Percentiles rank a stretch among this genome's conserved stretches.
Conservation (phyloP, 2,797 vertebrate genomes). For the Myripristis murdjan region DNA sequence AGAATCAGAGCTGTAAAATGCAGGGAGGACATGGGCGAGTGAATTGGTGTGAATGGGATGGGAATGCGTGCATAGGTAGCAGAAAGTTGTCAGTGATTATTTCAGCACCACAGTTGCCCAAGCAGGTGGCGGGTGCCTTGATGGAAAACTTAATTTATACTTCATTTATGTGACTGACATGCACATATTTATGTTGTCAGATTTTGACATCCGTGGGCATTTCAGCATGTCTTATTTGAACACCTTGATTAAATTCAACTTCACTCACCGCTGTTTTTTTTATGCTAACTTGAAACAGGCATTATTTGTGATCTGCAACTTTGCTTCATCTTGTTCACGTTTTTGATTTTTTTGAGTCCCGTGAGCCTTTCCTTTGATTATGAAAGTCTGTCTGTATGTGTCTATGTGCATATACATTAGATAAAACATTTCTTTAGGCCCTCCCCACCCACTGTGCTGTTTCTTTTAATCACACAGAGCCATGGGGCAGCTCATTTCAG, state of each 20-base stretch:
- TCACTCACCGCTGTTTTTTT: background rate
- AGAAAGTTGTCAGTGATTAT: constrained; percentile 40
- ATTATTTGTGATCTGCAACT: background rate
- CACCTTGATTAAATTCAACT: background rate
- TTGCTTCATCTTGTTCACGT: constrained; percentile 4
- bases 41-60: constrained; percentile 33
- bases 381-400: too few species aligned
- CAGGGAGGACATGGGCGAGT: constrained; percentile 52
- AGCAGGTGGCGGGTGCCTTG: constrained; percentile 4
- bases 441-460: background rate
- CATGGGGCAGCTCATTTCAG: constrained; percentile 2
- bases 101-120: constrained; percentile 19
- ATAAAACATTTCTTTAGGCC: background rate
- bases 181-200: constrained; percentile 4
- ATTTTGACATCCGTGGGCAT: constrained; percentile 8
- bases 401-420: background rate
- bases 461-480: constrained; percentile 23
- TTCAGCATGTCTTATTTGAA: constrained; percentile 9
- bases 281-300: background rate
- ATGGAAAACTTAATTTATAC: background rate
- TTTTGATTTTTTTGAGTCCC: too few species aligned
- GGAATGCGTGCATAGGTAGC: constrained; percentile 7
- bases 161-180: background rate
- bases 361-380: too few species aligned
- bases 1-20: constrained; percentile 56